Conservation (phyloP, 2,888 invertebrate species). For the Xestia c-nigrum region DNA sequence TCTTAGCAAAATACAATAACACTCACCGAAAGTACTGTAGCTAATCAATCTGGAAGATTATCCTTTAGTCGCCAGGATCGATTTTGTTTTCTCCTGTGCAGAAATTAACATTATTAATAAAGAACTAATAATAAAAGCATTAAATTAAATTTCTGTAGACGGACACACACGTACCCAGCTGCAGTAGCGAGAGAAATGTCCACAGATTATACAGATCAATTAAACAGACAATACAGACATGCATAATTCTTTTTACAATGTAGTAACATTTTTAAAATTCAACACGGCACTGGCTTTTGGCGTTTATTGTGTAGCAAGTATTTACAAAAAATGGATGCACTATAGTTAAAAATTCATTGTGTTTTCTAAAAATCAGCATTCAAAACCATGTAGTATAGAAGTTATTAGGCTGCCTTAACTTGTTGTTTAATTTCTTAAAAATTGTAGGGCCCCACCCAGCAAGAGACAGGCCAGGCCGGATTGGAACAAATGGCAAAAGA, state of each 20-base stretch:
- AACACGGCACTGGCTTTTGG: background rate
- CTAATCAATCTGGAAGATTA: constrained; percentile 87
- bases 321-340: too few relatives aligned
- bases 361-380: too few relatives aligned
- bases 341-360: too few relatives aligned
- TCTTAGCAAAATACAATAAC: constrained; percentile 78
- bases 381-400: too few relatives aligned
- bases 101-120: constrained; percentile 75
- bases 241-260: constrained; percentile 12
- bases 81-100: constrained; percentile 82
- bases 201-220: constrained; percentile 63
- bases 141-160: constrained; percentile 68
- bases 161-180: constrained; percentile 85
- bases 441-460: too few relatives aligned
- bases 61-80: constrained; percentile 87
- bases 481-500: too few relatives aligned
- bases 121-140: constrained; percentile 71
- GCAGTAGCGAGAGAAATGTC: constrained; percentile 87
- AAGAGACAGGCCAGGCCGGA: too few relatives aligned
- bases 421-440: too few relatives aligned
- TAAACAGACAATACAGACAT: background rate
- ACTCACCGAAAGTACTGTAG: constrained; percentile 89
- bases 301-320: too few relatives aligned
- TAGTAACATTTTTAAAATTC: constrained; percentile 28
- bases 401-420: too few relatives aligned